Percentiles rank a stretch among this genome's conserved stretches.
These are phyloP conservation scores for Myripristis murdjan DNA, from an alignment of 2,797 vertebrate species.

Conservation along the genomic window DNA sequence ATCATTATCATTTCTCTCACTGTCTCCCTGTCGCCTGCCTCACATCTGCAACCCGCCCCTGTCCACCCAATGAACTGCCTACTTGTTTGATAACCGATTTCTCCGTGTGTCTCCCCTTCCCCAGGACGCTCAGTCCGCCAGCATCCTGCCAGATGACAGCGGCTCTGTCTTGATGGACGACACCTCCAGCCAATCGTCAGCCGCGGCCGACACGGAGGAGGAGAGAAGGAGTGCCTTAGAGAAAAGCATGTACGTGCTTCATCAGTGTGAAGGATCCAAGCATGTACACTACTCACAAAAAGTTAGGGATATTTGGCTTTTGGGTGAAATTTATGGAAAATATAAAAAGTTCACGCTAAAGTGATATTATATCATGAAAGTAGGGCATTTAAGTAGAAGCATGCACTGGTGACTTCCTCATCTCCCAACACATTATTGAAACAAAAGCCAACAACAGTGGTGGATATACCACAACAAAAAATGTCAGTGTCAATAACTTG, in stretches of 20 bases:
- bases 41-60: slow-evolving; percentile 43
- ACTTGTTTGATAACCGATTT: slow-evolving; percentile 58
- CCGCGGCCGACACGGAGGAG: slow-evolving; percentile 87
- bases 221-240: slow-evolving; percentile 91
- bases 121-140: slow-evolving; percentile 81
- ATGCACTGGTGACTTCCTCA: too few relatives aligned
- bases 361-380: too few relatives aligned
- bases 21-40: too few relatives aligned
- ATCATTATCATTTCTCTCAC: slow-evolving; percentile 72
- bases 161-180: slow-evolving; percentile 84
- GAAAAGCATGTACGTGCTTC: slow-evolving; percentile 92
- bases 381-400: too few relatives aligned
- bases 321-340: too few relatives aligned
- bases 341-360: too few relatives aligned
- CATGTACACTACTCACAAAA: too few relatives aligned
- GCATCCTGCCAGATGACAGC: slow-evolving; percentile 81
- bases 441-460: too few relatives aligned
- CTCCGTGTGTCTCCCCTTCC: slow-evolving; percentile 27
- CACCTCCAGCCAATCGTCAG: slow-evolving; percentile 85
- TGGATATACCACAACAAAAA: too few relatives aligned
- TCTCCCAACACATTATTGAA: too few relatives aligned
- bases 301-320: too few relatives aligned
- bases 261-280: slow-evolving; percentile 8
- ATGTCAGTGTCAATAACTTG: too few relatives aligned
- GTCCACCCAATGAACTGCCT: slow-evolving; percentile 25